phyloP scores from a whole-genome alignment of 2,797 vertebrate genomes.

The Anguilla anguilla region DNA sequence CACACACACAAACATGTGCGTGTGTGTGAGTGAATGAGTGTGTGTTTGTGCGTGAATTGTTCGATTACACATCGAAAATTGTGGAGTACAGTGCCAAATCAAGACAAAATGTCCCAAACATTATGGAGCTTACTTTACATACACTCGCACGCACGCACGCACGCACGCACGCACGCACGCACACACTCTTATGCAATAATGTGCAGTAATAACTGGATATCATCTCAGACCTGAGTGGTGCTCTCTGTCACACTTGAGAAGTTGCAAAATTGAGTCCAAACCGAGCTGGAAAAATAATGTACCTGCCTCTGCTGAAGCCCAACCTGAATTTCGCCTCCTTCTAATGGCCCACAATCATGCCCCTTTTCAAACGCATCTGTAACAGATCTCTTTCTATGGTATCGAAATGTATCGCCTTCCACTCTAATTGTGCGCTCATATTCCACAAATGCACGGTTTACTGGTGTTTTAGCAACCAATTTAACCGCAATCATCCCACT shows the following conservation, averaged over 20 bases:
- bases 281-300: neutral
- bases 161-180: neutral
- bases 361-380: too few relatives aligned
- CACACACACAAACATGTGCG: neutral
- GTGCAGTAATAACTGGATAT: neutral
- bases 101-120: too few relatives aligned
- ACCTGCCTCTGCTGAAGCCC: too few relatives aligned
- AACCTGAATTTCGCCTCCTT: too few relatives aligned
- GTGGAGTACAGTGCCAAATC: too few relatives aligned
- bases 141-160: neutral
- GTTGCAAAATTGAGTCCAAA: neutral
- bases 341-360: neutral
- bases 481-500: neutral
- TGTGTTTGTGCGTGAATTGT: too few relatives aligned
- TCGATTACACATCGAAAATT: too few relatives aligned
- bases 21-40: too few relatives aligned
- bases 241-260: neutral
- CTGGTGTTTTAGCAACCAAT: neutral
- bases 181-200: neutral
- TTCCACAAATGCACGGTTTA: neutral
- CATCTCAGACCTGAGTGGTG: neutral
- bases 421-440: neutral
- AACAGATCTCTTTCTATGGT: too few relatives aligned
- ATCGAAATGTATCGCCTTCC: neutral
- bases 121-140: neutral